A percentile compares a stretch with the other conserved stretches of the same genome.
phyloP scores from a whole-genome alignment of 2,113 vertebrate genomes.

The Macrotus californicus region DNA sequence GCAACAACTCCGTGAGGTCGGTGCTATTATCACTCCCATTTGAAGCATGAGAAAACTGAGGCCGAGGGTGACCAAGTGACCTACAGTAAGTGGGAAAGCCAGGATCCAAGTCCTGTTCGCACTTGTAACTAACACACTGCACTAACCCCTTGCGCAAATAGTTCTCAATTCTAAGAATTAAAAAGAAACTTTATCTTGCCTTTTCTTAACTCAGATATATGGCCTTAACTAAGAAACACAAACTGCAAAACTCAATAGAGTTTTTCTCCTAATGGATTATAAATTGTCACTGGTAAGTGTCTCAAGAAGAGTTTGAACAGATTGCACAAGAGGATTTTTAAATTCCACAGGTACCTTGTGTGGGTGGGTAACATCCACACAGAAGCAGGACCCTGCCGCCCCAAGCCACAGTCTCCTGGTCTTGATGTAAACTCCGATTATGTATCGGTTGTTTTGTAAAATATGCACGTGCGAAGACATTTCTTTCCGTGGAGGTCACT shows the following conservation, averaged over 20 bases:
- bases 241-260: background rate
- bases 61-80: background rate
- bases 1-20: background rate
- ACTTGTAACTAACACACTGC: background rate
- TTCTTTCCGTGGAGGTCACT: background rate
- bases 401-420: background rate
- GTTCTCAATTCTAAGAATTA: background rate
- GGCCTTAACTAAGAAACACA: background rate
- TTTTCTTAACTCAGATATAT: background rate
- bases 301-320: background rate
- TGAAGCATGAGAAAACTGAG: background rate
- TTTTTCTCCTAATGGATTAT: background rate
- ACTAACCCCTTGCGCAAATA: background rate
- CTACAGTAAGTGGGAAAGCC: background rate
- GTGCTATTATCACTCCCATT: background rate
- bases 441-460: background rate
- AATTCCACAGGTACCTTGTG: background rate
- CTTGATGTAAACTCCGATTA: background rate
- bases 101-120: background rate
- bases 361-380: background rate
- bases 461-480: background rate
- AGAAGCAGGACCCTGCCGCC: background rate
- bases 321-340: background rate
- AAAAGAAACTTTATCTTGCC: background rate
- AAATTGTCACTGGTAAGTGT: background rate